Conservation (phyloP, 2,113 vertebrate genomes). For the Jaculus jaculus region DNA sequence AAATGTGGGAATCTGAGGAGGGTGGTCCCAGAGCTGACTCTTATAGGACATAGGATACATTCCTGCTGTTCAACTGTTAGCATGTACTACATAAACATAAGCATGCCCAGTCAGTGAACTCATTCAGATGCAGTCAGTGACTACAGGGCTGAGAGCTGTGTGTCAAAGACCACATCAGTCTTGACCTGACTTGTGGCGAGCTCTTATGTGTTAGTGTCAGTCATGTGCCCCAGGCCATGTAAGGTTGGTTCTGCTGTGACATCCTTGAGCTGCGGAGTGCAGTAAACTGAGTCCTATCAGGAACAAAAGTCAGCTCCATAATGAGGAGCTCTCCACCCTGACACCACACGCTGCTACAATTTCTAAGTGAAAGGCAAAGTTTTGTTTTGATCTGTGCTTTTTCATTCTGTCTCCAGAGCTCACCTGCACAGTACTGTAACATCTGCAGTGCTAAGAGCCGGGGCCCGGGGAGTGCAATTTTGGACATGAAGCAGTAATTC, state of each 20-base stretch:
- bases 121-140: neutral
- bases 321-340: neutral
- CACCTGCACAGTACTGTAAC: slow-evolving; percentile 93
- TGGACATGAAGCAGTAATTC: slow-evolving; percentile 90
- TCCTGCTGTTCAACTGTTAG: neutral
- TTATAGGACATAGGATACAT: neutral
- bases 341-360: neutral
- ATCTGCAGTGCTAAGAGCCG: slow-evolving; percentile 97
- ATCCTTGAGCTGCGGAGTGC: neutral
- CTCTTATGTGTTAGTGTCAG: neutral
- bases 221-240: neutral
- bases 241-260: neutral
- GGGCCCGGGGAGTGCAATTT: slow-evolving; percentile 92
- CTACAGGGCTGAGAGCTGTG: neutral
- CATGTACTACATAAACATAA: neutral
- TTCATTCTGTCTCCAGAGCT: slow-evolving; percentile 83
- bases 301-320: neutral
- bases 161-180: neutral
- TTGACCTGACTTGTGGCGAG: neutral
- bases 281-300: neutral
- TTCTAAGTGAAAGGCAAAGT: neutral
- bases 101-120: neutral
- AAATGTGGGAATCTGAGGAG: neutral
- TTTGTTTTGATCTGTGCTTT: neutral
- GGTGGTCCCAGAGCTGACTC: neutral